A percentile compares a stretch with the other conserved stretches of the same genome.
phyloP scores from a whole-genome alignment of 1,140 invertebrate species.

The Radopholus similis region DNA sequence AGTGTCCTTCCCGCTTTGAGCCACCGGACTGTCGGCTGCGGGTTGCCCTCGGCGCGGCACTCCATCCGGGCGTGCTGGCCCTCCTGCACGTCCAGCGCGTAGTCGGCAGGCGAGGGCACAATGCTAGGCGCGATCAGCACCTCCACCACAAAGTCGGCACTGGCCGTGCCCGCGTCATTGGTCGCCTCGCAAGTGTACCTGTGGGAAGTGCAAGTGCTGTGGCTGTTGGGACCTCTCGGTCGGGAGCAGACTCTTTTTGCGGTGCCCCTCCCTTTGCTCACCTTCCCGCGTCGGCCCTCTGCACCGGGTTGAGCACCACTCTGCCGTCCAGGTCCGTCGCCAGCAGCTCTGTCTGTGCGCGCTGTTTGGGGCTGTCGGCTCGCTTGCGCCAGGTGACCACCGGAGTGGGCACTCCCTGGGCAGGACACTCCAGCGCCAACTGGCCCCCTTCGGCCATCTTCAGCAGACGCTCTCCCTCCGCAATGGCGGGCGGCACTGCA shows the following conservation, averaged over 20 bases:
- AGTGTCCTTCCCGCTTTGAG: constrained; percentile 49
- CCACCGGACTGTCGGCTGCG: constrained; percentile 48
- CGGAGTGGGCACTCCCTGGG: constrained; percentile 78
- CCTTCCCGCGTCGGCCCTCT: constrained; percentile 9
- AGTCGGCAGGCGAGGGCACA: not conserved
- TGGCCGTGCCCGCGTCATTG: constrained; percentile 51
- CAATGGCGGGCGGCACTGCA: constrained; percentile 61
- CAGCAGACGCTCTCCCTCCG: constrained; percentile 44
- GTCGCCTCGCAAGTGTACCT: constrained; percentile 44
- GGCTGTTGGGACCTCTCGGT: not conserved
- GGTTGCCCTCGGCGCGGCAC: constrained; percentile 53
- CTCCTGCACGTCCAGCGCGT: constrained; percentile 46
- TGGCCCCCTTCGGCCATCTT: constrained; percentile 39
- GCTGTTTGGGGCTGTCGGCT: not conserved
- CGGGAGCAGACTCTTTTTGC: not conserved
- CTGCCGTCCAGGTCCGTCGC: not conserved
- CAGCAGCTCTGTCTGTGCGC: not conserved
- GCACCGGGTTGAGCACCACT: not conserved
- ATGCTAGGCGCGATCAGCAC: constrained; percentile 44
- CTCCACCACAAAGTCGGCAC: constrained; percentile 52
- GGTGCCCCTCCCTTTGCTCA: not conserved
- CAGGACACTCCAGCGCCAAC: constrained; percentile 68
- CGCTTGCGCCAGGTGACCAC: constrained; percentile 79
- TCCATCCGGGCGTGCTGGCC: constrained; percentile 48
- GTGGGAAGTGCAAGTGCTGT: not conserved